Conservation (phyloP, 2,888 invertebrate species). For the Falcaria lacertinaria region DNA sequence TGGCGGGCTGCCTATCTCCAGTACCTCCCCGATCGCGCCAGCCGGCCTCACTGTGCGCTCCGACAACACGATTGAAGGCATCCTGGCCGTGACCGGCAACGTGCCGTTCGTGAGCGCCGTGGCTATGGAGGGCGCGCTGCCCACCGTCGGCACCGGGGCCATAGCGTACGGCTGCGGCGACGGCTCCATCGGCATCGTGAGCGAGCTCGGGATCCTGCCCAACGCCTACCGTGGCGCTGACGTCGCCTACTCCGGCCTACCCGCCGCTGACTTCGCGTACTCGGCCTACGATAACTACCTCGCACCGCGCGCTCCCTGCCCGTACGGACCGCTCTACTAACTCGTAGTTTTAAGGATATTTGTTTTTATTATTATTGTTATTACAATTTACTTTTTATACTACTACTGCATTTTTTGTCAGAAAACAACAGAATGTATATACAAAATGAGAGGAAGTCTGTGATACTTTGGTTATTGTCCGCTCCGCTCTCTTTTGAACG, state of each 20-base stretch:
- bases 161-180: conserved; percentile 30
- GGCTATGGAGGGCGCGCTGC: conserved; percentile 31
- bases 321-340: background rate
- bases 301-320: background rate
- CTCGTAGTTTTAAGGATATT: too few species aligned
- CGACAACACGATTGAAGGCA: conserved; percentile 33
- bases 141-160: conserved; percentile 28
- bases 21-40: conserved; percentile 27
- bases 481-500: too few species aligned
- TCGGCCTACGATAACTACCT: too few species aligned
- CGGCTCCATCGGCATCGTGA: conserved; percentile 16
- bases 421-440: too few species aligned
- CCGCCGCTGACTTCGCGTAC: too few species aligned
- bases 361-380: too few species aligned
- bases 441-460: too few species aligned
- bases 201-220: background rate
- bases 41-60: conserved; percentile 34
- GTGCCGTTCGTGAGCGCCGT: conserved; percentile 39
- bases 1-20: conserved; percentile 28
- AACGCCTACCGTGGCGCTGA: background rate
- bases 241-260: background rate
- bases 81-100: conserved; percentile 29
- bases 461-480: too few species aligned
- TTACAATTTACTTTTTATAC: too few species aligned
- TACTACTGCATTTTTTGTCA: too few species aligned